These are phyloP conservation scores for Meganola albula DNA, from an alignment of 2,888 invertebrate species.

Conservation along the genomic window DNA sequence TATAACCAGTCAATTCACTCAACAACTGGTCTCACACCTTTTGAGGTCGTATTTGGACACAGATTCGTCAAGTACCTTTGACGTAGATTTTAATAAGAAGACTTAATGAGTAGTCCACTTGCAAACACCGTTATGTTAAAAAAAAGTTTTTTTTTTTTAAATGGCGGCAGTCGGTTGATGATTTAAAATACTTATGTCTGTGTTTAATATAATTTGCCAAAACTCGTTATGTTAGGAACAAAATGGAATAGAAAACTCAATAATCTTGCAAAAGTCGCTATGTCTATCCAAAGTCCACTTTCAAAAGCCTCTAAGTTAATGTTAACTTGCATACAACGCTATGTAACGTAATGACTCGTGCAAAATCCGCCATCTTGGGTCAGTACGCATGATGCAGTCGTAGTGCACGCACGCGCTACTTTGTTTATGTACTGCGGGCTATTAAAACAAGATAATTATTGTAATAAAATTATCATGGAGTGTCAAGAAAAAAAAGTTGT, in stretches of 20 bases:
- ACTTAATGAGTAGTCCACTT: conserved; percentile 4
- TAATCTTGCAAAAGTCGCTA: conserved; percentile 3
- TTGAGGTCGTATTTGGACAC: no score
- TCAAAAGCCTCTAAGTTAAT: conserved; percentile 4
- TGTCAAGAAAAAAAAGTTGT: conserved; percentile 4
- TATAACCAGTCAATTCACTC: no score
- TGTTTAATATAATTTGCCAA: conserved; percentile 1
- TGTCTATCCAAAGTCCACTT: conserved; percentile 5
- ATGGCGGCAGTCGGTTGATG: conserved; percentile 2
- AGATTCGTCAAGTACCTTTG: no score
- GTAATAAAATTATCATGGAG: conserved; percentile 6
- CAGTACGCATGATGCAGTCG: conserved; percentile 5
- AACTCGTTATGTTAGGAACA: conserved; percentile 5
- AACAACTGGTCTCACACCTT: no score
- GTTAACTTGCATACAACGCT: conserved; percentile 7
- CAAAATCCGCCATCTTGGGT: conserved; percentile 8
- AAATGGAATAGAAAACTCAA: conserved; percentile 2
- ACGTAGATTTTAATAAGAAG: no score
- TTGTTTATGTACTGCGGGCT: conserved; percentile 6
- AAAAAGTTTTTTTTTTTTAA: conserved; percentile 1
- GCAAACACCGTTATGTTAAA: conserved; percentile 3
- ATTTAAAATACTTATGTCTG: conserved; percentile 3
- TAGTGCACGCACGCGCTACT: conserved; percentile 5
- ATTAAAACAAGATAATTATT: conserved; percentile 1
- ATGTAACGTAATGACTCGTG: conserved; percentile 4